Conservation (phyloP, 2,888 invertebrate species). For the Catocala fraxini region DNA sequence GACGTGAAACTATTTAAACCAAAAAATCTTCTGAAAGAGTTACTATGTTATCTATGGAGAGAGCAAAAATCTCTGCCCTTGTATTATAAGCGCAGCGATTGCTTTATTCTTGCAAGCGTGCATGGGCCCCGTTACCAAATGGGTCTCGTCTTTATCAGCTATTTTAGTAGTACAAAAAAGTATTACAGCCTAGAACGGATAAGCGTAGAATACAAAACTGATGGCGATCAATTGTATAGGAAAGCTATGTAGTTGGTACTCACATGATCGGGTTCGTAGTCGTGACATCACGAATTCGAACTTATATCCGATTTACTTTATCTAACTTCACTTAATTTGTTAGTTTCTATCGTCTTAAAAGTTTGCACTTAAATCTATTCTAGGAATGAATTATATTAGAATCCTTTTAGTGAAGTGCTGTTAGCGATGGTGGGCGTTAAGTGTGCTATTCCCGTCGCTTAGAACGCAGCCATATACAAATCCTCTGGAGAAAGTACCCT, state of each 20-base stretch:
- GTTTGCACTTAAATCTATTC: constrained; percentile 1
- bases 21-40: neutral
- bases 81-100: no score
- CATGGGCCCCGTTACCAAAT: no score
- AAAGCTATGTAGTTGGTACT: neutral
- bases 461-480: no score
- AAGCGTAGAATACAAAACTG: neutral
- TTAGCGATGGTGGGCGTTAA: no score
- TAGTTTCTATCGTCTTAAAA: neutral
- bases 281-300: constrained; percentile 36
- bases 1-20: no score
- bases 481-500: no score
- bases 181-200: no score
- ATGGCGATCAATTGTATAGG: neutral
- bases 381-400: neutral
- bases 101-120: no score
- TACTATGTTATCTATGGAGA: neutral
- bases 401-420: neutral
- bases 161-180: no score
- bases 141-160: no score
- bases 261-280: constrained; percentile 15
- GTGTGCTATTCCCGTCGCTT: neutral
- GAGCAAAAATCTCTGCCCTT: no score
- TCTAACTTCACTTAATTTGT: constrained; percentile 10
- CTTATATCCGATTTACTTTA: constrained; percentile 3